Evolutionary conservation across 1,140 invertebrate species (phyloP), one percentile per base, ranked within the genome.

Genomic region (Drosophila athabasca): DNA sequence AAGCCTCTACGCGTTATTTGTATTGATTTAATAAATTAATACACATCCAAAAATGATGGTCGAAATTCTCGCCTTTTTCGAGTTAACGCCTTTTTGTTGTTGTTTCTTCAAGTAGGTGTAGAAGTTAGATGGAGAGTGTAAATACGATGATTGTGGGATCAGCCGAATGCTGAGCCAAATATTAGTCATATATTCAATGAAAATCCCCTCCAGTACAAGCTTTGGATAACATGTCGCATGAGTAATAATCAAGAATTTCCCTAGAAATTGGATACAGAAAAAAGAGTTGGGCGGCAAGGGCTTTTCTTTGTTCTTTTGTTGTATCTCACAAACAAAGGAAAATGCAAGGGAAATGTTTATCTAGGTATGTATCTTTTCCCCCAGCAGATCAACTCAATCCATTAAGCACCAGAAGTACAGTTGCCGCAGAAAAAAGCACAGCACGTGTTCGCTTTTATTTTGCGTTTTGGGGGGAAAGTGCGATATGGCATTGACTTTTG

Each of bases 121-220:
- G 81, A 87, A 77, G 51, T 81, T 85, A 69, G 69, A 45, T 60
- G 41, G 44, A 22, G 26, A 15, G 44, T 65, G 69, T 46, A 52
- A 74, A 73, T 41, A 57, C 24, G 29, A 57, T 57, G 7, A 62
- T 52, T 65, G 17, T 59, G 62, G 59, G 60, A 80, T 55, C 48
- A 45, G 45, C 31, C 50, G 46, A 15, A 44, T 13, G 53, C 39
- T 26, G 24, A 26, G 24, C 55, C 46, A 29, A 26, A 54, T 8
- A 51, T 75, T 75, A 75, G 70, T 75, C 71, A 66, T 39, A 15
- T 4, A 39, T 11, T 5, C 41, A 22, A 54, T 58, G 41, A 59
- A 65, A 65, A 59, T 46, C 24, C 54, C 54, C 48, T 8, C 2
- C 9, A 15, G 39, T 4, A 39, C 1, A 13, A 52, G 41, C 7